Percentiles rank a stretch among this genome's conserved stretches.
Evolutionary conservation across 2,888 invertebrate genomes (phyloP).

Genomic region (Atrina japonica): DNA sequence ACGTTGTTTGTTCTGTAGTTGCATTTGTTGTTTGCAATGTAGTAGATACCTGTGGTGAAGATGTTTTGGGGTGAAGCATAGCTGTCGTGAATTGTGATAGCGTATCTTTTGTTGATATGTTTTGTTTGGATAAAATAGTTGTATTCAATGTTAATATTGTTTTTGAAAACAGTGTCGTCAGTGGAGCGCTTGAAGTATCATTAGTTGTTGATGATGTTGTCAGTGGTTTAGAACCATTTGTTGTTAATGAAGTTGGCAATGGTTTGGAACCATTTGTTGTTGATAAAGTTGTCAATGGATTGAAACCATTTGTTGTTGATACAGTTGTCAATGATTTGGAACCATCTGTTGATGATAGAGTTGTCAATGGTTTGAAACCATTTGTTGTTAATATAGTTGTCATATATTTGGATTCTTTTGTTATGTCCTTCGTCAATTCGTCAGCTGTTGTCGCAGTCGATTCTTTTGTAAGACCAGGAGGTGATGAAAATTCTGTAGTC

Average conservation of each 20-base stretch:
- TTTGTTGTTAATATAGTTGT: background rate
- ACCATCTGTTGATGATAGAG: background rate
- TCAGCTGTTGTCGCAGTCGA: no score
- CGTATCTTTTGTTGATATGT: constrained; percentile 11
- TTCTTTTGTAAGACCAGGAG: no score
- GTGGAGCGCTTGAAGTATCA: constrained; percentile 3
- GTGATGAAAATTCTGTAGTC: no score
- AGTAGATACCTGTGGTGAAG: background rate
- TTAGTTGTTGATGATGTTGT: constrained; percentile 6
- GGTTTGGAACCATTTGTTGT: background rate
- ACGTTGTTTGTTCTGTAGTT: background rate
- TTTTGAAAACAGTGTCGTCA: no score
- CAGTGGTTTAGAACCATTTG: background rate
- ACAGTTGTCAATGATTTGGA: background rate
- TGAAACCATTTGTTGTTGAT: background rate
- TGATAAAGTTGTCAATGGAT: background rate
- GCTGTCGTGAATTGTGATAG: background rate
- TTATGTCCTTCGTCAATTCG: no score
- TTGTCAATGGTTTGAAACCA: background rate
- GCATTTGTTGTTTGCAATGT: constrained; percentile 15
- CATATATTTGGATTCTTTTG: no score
- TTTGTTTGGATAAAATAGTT: background rate
- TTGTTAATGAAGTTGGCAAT: background rate
- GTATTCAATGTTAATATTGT: no score
- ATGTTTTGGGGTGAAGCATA: constrained; percentile 3